Conservation (phyloP, 2,797 vertebrate genomes). For the Dipus sagitta region DNA sequence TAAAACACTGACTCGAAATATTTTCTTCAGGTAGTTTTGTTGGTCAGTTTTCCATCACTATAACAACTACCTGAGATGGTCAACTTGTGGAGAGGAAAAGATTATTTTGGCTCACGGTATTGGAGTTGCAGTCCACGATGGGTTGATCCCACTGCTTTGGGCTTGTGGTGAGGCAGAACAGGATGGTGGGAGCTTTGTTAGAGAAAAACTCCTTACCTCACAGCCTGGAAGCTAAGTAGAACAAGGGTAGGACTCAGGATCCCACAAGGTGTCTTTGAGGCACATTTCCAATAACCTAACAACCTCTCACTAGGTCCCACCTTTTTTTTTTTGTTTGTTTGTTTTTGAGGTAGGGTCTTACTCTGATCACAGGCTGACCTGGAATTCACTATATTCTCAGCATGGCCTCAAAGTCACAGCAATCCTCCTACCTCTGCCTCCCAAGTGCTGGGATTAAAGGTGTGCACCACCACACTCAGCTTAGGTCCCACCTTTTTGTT, state of each 20-base stretch:
- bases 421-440: no score
- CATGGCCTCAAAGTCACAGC: no score
- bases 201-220: background rate
- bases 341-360: no score
- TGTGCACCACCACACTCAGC: no score
- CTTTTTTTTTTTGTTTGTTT: no score
- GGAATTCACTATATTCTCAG: no score
- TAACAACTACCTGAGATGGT: background rate
- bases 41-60: background rate
- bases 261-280: background rate
- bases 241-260: background rate
- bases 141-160: background rate
- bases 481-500: no score
- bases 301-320: no score
- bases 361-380: no score
- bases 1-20: conserved; percentile 29
- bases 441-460: no score
- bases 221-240: background rate
- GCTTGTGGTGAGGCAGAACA: background rate
- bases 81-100: background rate
- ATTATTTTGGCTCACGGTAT: background rate
- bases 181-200: background rate
- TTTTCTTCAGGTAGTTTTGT: background rate
- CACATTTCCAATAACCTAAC: no score
- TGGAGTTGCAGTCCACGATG: background rate